phyloP scores from a whole-genome alignment of 1,140 invertebrate genomes.

The Pseudomyrmex concolor region DNA sequence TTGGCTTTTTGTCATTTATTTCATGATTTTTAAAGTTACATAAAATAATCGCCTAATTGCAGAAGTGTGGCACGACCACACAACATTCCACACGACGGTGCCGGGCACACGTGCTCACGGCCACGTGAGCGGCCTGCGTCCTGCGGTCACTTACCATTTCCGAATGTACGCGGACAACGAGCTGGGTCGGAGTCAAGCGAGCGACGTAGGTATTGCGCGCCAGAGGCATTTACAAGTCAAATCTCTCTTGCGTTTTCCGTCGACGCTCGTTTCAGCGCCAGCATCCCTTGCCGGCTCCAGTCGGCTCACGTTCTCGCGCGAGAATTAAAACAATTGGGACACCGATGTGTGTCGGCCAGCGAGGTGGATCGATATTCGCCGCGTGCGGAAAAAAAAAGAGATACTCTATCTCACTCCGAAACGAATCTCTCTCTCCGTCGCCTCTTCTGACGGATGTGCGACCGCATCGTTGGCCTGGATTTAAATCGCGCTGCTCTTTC shows the following conservation, averaged over 20 bases:
- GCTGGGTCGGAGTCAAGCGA: conserved; percentile 94
- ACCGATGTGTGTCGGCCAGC: conserved; percentile 12
- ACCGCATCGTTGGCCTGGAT: conserved; percentile 53
- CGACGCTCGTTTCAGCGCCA: conserved; percentile 23
- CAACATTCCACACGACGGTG: conserved; percentile 90
- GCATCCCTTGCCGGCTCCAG: too few relatives aligned
- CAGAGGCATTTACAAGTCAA: conserved; percentile 46
- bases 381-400: conserved; percentile 1
- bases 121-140: conserved; percentile 92
- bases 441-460: conserved; percentile 19
- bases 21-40: too few relatives aligned
- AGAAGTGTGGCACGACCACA: conserved; percentile 91
- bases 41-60: conserved; percentile 72
- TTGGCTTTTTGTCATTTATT: too few relatives aligned
- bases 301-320: conserved; percentile 5
- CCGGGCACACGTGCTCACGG: conserved; percentile 91
- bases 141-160: conserved; percentile 95
- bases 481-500: conserved; percentile 40
- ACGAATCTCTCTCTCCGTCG: conserved; percentile 22
- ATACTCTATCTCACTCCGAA: conserved; percentile 19
- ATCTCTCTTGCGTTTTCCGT: not conserved
- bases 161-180: conserved; percentile 95
- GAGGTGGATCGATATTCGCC: conserved; percentile 28
- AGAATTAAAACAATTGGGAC: conserved; percentile 54
- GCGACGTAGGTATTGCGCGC: conserved; percentile 87